Percentiles rank a stretch among this genome's conserved stretches.
These are phyloP conservation scores for Cinclus cinclus DNA, from an alignment of 2,113 vertebrate species.

Conservation along the genomic window DNA sequence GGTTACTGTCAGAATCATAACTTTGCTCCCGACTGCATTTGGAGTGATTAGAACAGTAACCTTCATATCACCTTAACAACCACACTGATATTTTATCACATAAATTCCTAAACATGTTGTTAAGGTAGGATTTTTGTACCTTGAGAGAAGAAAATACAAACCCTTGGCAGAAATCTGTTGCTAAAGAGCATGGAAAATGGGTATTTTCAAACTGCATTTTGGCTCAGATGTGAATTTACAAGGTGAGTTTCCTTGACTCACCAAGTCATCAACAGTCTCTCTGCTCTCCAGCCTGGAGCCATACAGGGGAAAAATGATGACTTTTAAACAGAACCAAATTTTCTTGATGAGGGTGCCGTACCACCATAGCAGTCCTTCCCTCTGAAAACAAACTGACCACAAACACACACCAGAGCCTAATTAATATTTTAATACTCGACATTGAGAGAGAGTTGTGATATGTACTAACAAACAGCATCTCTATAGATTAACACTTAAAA, in stretches of 20 bases:
- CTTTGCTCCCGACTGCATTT: background rate
- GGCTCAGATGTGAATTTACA: background rate
- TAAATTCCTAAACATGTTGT: background rate
- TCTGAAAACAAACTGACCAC: background rate
- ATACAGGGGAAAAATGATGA: background rate
- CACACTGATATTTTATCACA: background rate
- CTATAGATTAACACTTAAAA: background rate
- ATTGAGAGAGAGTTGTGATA: background rate
- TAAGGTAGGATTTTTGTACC: background rate
- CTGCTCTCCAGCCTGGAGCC: background rate
- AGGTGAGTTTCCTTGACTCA: background rate
- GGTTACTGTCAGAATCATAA: background rate
- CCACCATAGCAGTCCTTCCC: background rate
- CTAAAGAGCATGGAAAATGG: background rate
- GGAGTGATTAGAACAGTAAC: conserved; percentile 44
- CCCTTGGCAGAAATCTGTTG: background rate
- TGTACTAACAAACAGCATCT: background rate
- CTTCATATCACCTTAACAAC: conserved; percentile 36
- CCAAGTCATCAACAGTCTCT: background rate
- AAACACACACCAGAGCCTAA: background rate
- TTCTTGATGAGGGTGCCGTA: background rate
- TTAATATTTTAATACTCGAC: background rate
- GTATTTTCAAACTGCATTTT: background rate
- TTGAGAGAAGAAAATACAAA: conserved; percentile 14
- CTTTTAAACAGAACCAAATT: background rate